These are phyloP conservation scores for Myrmecobius fasciatus DNA, from an alignment of 2,113 vertebrate species.

Conservation along the genomic window DNA sequence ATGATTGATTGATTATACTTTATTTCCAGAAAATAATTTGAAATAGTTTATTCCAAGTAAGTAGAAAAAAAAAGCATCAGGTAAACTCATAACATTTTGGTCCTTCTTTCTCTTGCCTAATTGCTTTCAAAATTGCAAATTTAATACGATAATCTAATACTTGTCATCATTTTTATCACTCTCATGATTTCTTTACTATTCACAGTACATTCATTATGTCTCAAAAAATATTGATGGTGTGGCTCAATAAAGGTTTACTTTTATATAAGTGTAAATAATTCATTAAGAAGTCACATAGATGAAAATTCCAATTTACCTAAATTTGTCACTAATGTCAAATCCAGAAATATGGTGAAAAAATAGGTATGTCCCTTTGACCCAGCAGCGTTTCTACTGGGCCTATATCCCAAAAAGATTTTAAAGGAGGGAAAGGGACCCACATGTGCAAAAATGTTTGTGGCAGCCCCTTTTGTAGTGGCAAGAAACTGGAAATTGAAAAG, in stretches of 20 bases:
- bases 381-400: too few relatives aligned
- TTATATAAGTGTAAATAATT: background rate
- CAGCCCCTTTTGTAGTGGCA: too few relatives aligned
- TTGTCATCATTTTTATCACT: background rate
- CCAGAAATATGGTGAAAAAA: background rate
- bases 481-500: too few relatives aligned
- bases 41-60: background rate
- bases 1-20: background rate
- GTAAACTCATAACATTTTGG: background rate
- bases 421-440: too few relatives aligned
- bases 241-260: background rate
- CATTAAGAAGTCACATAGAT: background rate
- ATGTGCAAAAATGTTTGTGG: too few relatives aligned
- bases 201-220: background rate
- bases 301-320: background rate
- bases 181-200: background rate
- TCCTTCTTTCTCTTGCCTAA: background rate
- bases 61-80: background rate
- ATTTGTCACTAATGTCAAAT: background rate
- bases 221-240: background rate
- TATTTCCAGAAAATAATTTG: background rate
- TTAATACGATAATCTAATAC: background rate
- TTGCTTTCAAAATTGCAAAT: background rate
- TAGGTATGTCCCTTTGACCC: too few relatives aligned
- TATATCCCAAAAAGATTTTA: too few relatives aligned